These are phyloP conservation scores for Eueides isabella DNA, from an alignment of 1,140 invertebrate genomes.

Conservation along the genomic window DNA sequence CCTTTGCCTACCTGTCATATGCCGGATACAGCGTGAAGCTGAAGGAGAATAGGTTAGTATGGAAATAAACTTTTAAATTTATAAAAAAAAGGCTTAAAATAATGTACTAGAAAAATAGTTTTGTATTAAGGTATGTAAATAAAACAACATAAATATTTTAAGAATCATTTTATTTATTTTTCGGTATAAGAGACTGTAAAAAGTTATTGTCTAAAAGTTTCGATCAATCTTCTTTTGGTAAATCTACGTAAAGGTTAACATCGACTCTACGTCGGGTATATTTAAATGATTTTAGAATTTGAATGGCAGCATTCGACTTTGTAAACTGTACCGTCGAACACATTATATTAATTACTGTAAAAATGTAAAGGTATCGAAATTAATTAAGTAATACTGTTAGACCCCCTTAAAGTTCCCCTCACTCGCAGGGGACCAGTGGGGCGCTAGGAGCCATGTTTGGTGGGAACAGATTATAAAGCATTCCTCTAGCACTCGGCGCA, in stretches of 20 bases:
- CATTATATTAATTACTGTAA: constrained; percentile 53
- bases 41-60: too few relatives aligned
- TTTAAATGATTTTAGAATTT: constrained; percentile 40
- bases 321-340: constrained; percentile 42
- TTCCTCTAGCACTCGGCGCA: constrained; percentile 16
- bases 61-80: too few relatives aligned
- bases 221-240: constrained; percentile 71
- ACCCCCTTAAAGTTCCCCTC: constrained; percentile 60
- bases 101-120: too few relatives aligned
- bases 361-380: constrained; percentile 73
- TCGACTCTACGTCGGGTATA: constrained; percentile 52
- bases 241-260: constrained; percentile 58
- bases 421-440: constrained; percentile 30
- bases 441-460: constrained; percentile 51
- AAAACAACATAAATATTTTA: constrained; percentile 66
- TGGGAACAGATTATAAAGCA: constrained; percentile 47
- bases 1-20: too few relatives aligned
- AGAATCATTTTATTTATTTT: constrained; percentile 78
- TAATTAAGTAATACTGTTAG: constrained; percentile 80
- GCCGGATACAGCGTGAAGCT: too few relatives aligned
- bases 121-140: constrained; percentile 40
- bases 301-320: constrained; percentile 42
- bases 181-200: constrained; percentile 79
- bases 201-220: constrained; percentile 81
- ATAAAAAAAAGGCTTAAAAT: too few relatives aligned